These are phyloP conservation scores for Leptodactylus fuscus DNA, from an alignment of 2,113 vertebrate species.

Conservation along the genomic window DNA sequence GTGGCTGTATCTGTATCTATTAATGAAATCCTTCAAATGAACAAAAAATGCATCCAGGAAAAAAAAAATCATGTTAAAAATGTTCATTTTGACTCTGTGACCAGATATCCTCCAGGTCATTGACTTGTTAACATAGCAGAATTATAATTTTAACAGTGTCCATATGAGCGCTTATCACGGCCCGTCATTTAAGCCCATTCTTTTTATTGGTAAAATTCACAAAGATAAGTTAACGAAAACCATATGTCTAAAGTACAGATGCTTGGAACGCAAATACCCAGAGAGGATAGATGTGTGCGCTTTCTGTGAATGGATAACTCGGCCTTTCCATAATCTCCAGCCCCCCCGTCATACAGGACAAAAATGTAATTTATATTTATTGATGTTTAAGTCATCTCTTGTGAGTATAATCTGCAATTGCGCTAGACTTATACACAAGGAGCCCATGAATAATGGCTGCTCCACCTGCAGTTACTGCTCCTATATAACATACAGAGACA, in stretches of 20 bases:
- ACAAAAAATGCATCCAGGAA: neutral
- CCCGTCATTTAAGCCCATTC: slow-evolving; percentile 19
- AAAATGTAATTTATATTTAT: slow-evolving; percentile 30
- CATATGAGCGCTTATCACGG: slow-evolving; percentile 42
- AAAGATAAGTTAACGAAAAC: slow-evolving; percentile 51
- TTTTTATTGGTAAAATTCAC: slow-evolving; percentile 54
- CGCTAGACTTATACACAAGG: neutral
- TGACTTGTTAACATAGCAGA: slow-evolving; percentile 43
- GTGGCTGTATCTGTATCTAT: neutral
- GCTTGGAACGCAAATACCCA: neutral
- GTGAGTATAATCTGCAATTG: neutral
- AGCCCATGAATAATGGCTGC: neutral
- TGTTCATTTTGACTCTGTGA: slow-evolving; percentile 34
- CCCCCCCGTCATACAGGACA: neutral
- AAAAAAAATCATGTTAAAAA: slow-evolving; percentile 26
- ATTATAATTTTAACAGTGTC: slow-evolving; percentile 55
- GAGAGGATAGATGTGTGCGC: neutral
- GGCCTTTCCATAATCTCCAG: neutral
- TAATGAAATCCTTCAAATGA: slow-evolving; percentile 21
- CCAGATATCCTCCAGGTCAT: slow-evolving; percentile 36
- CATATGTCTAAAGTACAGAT: slow-evolving; percentile 27
- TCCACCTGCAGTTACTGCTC: neutral
- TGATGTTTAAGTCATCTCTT: slow-evolving; percentile 4
- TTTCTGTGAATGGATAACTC: neutral
- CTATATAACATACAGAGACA: slow-evolving; percentile 13